Base-by-base conservation (phyloP, 2,797 vertebrate genomes). In the Echiichthys vipera region DNA sequence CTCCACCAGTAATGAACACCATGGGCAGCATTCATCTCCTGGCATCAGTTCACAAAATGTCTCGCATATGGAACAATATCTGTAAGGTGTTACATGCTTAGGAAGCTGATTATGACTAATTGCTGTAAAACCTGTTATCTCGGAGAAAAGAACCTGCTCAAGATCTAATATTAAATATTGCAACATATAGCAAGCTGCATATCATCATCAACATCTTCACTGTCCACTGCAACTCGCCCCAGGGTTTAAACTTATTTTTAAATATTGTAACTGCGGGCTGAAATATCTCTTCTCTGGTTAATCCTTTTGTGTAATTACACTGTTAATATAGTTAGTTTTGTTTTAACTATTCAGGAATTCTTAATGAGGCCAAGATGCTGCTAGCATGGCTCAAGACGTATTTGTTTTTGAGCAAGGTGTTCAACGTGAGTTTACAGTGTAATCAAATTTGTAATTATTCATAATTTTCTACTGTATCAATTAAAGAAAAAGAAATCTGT, bases 101-200 rank as follows among this genome's bases (percentile, higher is more conserved):
- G 47, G 36, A 78, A 57, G 63, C 25, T 47, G 74, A 59, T 63
- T 43, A 42, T 75, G 74, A 79, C 59, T 85, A 70, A 82, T 43
- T 73, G 36, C 40, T 39, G 6, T 12, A 37, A 27, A 83, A 36
- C 34, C 66, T 78, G 69, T 54, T 77, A 45, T 22, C 32, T 37
- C 58, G 1, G 29, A 32, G 27, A 42, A 55, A 62, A 61, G 40
- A 80, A 77, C 10, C 45, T 9, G 10, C 46, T 71, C 18, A 45
- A 25, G 50, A 78, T 78, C 69, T 76, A 15, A 62, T 58, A 50
- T 29, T 61, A 40, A 61, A 73, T 40, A 37, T 62, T 83, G 53
- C 43, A 56, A 50, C 46, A 71, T 22, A 10, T 78, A 37, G 11
- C 50, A 43, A 56, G 37, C 66, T 71, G 42, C 30, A 57, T 51